A percentile compares a stretch with the other conserved stretches of the same genome.
Conservation (phyloP, 2,113 vertebrate genomes). For the Sceloporus undulatus region DNA sequence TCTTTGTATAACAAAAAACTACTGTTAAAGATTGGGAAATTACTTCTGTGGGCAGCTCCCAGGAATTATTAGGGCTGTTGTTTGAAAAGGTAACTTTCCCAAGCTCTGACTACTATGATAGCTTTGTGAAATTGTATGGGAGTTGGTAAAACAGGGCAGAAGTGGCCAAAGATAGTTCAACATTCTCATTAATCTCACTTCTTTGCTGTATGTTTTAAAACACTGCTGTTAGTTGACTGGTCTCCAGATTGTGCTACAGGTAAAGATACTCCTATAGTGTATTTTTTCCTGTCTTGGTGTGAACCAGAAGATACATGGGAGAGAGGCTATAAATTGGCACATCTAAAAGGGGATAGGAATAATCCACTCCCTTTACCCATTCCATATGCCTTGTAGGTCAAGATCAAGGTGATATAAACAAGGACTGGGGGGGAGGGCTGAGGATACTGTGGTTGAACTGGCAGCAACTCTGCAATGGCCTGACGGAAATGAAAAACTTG, state of each 20-base stretch:
- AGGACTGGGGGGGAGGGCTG: background rate
- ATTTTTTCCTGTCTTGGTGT: background rate
- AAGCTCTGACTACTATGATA: background rate
- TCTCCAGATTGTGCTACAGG: background rate
- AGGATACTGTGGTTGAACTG: slow-evolving; percentile 27
- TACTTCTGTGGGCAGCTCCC: no score
- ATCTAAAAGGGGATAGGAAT: background rate
- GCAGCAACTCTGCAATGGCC: background rate
- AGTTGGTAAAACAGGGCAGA: background rate
- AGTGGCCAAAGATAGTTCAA: background rate
- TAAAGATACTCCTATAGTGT: no score
- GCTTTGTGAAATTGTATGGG: slow-evolving; percentile 20
- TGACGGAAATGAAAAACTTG: slow-evolving; percentile 11
- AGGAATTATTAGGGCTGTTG: no score
- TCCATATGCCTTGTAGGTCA: background rate
- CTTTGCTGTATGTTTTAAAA: background rate
- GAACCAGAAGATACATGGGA: background rate
- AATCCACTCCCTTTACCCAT: background rate
- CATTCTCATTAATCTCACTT: background rate
- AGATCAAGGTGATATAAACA: slow-evolving; percentile 11
- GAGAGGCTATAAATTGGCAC: background rate
- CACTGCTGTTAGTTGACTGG: background rate
- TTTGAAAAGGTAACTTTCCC: no score
- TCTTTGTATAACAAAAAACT: background rate
- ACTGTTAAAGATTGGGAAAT: background rate